Percentiles rank a stretch among this genome's conserved stretches.
These are phyloP conservation scores for Andrena hattorfiana DNA, from an alignment of 2,888 invertebrate species.

Conservation along the genomic window DNA sequence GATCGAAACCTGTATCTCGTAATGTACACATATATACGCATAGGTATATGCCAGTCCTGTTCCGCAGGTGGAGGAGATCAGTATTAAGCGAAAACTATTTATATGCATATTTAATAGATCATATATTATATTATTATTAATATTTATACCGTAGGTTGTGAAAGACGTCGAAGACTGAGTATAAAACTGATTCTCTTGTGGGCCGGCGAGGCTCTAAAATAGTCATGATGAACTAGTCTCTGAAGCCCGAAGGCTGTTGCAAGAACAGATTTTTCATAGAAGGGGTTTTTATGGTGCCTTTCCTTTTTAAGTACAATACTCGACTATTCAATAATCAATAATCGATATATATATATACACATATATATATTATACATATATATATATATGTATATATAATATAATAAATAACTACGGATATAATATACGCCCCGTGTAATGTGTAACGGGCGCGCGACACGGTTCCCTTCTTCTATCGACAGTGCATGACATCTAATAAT, in stretches of 20 bases:
- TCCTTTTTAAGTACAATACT: conserved; percentile 76
- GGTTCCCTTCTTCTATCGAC: conserved; percentile 32
- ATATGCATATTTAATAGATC: conserved; percentile 54
- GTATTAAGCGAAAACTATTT: conserved; percentile 63
- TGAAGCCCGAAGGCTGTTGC: conserved; percentile 76
- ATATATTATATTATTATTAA: conserved; percentile 47
- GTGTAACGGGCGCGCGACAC: conserved; percentile 38
- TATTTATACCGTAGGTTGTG: conserved; percentile 77
- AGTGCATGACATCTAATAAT: conserved; percentile 48
- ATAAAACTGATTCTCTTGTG: conserved; percentile 73
- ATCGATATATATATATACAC: conserved; percentile 19
- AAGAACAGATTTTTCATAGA: conserved; percentile 76
- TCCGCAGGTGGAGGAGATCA: conserved; percentile 57
- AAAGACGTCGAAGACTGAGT: conserved; percentile 83
- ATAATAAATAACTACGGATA: conserved; percentile 52
- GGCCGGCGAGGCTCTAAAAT: conserved; percentile 78
- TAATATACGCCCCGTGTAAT: conserved; percentile 53
- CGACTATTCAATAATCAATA: conserved; percentile 64
- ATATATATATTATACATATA: too few relatives aligned
- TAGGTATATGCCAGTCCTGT: conserved; percentile 40
- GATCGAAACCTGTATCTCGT: conserved; percentile 28
- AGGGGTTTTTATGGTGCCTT: conserved; percentile 80
- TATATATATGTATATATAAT: conserved; percentile 8
- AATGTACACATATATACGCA: not conserved
- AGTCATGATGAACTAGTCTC: conserved; percentile 84